Percentiles rank a stretch among this genome's conserved stretches.
These are phyloP conservation scores for Lanistes nyassanus DNA, from an alignment of 1,140 invertebrate species.

Conservation along the genomic window DNA sequence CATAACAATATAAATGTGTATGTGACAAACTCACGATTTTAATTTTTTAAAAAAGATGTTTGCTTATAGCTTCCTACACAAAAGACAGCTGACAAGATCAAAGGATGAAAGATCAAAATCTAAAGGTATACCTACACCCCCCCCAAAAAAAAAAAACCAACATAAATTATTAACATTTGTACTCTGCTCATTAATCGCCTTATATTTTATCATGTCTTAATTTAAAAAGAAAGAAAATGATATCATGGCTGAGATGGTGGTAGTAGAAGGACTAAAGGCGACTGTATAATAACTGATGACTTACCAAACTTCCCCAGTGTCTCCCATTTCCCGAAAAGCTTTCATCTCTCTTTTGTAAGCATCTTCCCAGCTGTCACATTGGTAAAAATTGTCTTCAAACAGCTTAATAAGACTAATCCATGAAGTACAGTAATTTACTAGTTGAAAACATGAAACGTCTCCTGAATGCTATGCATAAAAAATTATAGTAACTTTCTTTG, in stretches of 20 bases:
- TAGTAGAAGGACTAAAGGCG: background rate
- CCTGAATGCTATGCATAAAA: too few relatives aligned
- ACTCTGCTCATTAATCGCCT: background rate
- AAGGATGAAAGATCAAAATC: too few relatives aligned
- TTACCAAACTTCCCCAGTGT: conserved; percentile 89
- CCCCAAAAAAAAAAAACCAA: too few relatives aligned
- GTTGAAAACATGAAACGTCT: too few relatives aligned
- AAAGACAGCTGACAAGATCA: too few relatives aligned
- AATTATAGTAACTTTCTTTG: too few relatives aligned
- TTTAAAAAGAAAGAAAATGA: background rate
- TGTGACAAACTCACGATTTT: too few relatives aligned
- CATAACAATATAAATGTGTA: too few relatives aligned
- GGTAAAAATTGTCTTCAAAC: conserved; percentile 19
- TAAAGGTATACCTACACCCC: too few relatives aligned
- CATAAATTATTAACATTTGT: background rate
- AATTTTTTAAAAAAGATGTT: too few relatives aligned
- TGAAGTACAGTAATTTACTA: background rate
- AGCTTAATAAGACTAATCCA: conserved; percentile 4
- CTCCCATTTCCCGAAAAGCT: conserved; percentile 84
- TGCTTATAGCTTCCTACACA: too few relatives aligned
- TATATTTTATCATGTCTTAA: background rate
- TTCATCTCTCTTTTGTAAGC: conserved; percentile 82
- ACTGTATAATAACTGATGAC: conserved; percentile 8
- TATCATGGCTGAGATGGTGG: background rate
- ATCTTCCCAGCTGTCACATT: conserved; percentile 80